Evolutionary conservation across 2,797 vertebrate species (phyloP), one percentile per base, ranked within the genome.

Genomic region (Helarctos malayanus): DNA sequence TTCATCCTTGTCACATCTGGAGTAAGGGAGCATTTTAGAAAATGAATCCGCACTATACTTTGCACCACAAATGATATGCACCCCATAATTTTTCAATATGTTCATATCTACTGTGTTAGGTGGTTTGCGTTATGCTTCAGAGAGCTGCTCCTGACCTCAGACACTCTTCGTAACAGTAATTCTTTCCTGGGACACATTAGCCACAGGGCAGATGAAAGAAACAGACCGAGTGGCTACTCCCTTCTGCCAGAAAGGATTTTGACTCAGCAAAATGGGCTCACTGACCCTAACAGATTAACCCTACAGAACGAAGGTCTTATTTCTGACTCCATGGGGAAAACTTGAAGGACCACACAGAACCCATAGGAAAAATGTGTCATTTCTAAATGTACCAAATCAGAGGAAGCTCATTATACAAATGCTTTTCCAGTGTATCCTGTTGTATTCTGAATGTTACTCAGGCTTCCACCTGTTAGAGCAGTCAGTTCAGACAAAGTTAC

Each of bases 61-160:
- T 76, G n/a, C 4, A 49, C 47, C 38, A 68, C 73, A 49, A 45
- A 97, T 81, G n/a, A 45, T 4, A 78, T 73, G 0, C 16, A 76
- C 89, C 65, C 84, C 41, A 15, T 80, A 47, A 79, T 78, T 96
- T 89, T 88, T 93, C 95, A 95, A 23, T 82, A 35, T 73, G 57
- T 83, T 79, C 82, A 12, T 47, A 81, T 54, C 49, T 25, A 76
- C 59, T 79, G 52, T 54, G 76, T 93, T 61, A 82, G 93, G 86
- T 45, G 29, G 59, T 56, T 89, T 89, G 63, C 0, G 1, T 59
- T 56, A 56, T 52, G 41, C 76, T 96, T 97, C 89, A 84, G 84
- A 89, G 89, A 92, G 54, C 49, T 57, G 12, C 25, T 95, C 45
- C 45, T 63, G 78, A n/a, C 85, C 81, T 75, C 76, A 49, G 52